A percentile compares a stretch with the other conserved stretches of the same genome.
phyloP scores from a whole-genome alignment of 2,888 invertebrate species.

The Notodonta ziczac region DNA sequence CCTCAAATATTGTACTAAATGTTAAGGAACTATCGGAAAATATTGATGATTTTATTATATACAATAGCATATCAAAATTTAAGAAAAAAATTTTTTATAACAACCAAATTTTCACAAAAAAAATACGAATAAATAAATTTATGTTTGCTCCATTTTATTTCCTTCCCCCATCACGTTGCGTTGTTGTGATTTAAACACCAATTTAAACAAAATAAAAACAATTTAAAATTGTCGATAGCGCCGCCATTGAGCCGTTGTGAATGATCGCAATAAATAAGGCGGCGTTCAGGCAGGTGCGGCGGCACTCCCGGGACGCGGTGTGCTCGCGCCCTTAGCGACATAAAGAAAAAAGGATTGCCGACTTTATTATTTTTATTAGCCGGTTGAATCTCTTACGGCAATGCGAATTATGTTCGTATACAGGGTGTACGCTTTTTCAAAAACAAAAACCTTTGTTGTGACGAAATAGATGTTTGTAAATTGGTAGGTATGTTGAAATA shows the following conservation, averaged over 20 bases:
- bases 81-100: too few species aligned
- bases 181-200: constrained; percentile 10
- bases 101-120: too few species aligned
- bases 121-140: too few species aligned
- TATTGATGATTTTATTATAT: background rate
- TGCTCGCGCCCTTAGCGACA: constrained; percentile 63
- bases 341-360: constrained; percentile 76
- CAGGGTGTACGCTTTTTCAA: constrained; percentile 28
- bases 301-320: constrained; percentile 60
- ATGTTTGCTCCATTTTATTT: too few species aligned
- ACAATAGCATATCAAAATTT: background rate
- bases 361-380: constrained; percentile 78
- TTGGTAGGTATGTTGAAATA: too few species aligned
- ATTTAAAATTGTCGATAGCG: constrained; percentile 56
- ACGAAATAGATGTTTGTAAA: too few species aligned
- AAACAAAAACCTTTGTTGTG: too few species aligned
- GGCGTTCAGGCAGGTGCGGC: constrained; percentile 64
- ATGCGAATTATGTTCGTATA: constrained; percentile 45
- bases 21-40: too few species aligned
- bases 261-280: constrained; percentile 70
- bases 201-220: constrained; percentile 32
- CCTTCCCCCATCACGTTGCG: background rate
- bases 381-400: constrained; percentile 56
- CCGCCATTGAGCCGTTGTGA: constrained; percentile 62
- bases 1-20: too few species aligned